phyloP scores from a whole-genome alignment of 2,888 invertebrate species.

The Agrilus mali region DNA sequence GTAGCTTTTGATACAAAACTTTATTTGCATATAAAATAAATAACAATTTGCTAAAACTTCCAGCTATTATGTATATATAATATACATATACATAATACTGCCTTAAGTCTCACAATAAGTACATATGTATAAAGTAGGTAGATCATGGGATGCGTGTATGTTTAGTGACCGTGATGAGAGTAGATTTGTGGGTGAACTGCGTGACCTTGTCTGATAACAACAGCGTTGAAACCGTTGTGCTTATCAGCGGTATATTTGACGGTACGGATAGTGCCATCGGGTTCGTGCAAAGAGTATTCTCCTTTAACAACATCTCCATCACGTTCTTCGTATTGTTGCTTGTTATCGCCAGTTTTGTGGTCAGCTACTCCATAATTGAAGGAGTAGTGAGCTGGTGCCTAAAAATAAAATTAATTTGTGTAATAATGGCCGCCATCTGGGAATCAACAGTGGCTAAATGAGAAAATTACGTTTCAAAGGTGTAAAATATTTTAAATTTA shows the following conservation, averaged over 20 bases:
- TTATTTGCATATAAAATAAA: too few relatives aligned
- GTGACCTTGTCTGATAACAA: constrained; percentile 40
- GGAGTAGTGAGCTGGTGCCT: too few relatives aligned
- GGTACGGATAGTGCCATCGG: constrained; percentile 42
- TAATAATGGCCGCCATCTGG: too few relatives aligned
- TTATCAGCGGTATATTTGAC: constrained; percentile 46
- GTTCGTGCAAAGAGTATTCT: constrained; percentile 42
- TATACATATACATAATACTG: constrained; percentile 11
- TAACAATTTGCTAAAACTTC: too few relatives aligned
- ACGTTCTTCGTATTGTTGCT: constrained; percentile 39
- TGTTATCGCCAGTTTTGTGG: constrained; percentile 42
- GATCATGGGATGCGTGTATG: neutral
- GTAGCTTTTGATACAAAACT: too few relatives aligned
- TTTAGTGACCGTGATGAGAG: neutral
- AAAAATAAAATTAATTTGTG: too few relatives aligned
- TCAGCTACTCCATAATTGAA: constrained; percentile 26
- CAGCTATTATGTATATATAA: too few relatives aligned
- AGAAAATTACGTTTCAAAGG: too few relatives aligned
- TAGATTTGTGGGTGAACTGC: constrained; percentile 28
- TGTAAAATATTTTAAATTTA: too few relatives aligned
- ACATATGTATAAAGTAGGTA: too few relatives aligned
- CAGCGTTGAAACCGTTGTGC: constrained; percentile 37
- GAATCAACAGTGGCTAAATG: too few relatives aligned
- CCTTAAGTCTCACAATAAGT: neutral
- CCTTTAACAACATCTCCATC: constrained; percentile 42